Conservation (phyloP, 1,140 invertebrate genomes). For the Sminthurides bifidus region DNA sequence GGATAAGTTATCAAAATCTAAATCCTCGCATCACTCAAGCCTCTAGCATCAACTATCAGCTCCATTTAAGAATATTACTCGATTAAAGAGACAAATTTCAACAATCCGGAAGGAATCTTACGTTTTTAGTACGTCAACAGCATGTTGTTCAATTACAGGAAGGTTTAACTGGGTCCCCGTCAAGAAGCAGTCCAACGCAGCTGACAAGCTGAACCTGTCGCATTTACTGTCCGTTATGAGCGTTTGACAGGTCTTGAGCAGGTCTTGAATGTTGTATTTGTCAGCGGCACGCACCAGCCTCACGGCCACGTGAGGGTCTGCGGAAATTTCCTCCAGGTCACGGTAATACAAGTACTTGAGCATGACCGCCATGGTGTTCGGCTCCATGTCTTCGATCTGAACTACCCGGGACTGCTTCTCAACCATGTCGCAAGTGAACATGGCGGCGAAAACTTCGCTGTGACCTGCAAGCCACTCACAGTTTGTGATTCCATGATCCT, state of each 20-base stretch:
- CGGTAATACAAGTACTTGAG: neutral
- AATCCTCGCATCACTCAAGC: neutral
- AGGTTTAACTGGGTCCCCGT: neutral
- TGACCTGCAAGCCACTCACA: neutral
- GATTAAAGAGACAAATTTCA: neutral
- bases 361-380: neutral
- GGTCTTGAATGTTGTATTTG: constrained; percentile 2
- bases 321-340: neutral
- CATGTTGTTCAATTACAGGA: neutral
- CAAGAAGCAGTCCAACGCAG: neutral
- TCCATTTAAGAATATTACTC: neutral
- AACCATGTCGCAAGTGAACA: neutral
- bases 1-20: neutral
- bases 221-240: neutral
- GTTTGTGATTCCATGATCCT: no score
- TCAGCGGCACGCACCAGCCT: constrained; percentile 1
- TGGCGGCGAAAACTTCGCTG: constrained; percentile 1
- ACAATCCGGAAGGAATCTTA: neutral
- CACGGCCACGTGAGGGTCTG: neutral
- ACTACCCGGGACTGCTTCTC: neutral
- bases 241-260: neutral
- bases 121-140: neutral
- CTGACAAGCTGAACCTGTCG: neutral
- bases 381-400: neutral
- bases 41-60: neutral